These are phyloP conservation scores for Pseudochirops cupreus DNA, from an alignment of 2,797 vertebrate species.

Conservation along the genomic window DNA sequence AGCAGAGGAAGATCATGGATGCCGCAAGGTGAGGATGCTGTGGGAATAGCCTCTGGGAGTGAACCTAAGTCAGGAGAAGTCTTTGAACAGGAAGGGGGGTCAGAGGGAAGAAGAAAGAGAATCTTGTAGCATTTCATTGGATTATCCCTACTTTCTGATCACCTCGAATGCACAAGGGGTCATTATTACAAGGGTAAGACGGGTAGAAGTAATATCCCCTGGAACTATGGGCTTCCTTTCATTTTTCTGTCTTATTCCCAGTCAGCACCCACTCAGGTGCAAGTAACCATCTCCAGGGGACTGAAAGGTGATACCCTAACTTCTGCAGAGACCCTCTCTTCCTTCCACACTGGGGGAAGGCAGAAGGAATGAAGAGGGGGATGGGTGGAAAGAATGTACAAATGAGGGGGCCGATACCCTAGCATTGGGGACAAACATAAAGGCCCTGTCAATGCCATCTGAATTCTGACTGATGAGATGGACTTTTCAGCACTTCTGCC, in stretches of 20 bases:
- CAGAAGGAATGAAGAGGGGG: background rate
- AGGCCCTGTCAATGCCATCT: background rate
- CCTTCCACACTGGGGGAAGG: background rate
- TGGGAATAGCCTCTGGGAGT: background rate
- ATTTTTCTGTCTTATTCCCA: background rate
- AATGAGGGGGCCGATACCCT: background rate
- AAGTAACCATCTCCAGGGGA: background rate
- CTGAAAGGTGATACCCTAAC: background rate
- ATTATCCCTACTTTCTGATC: background rate
- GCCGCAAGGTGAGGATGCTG: slow-evolving; percentile 90
- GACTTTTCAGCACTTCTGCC: background rate
- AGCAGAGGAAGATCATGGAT: slow-evolving; percentile 91
- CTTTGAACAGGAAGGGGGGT: background rate
- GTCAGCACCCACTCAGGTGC: background rate
- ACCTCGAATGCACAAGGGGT: background rate
- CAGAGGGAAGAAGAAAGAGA: fast-evolving
- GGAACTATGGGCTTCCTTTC: background rate
- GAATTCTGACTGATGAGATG: background rate
- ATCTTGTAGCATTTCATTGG: background rate
- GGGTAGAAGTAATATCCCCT: background rate
- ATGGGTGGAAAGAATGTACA: background rate
- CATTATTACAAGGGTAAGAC: background rate
- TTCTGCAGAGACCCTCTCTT: background rate
- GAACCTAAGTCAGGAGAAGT: background rate
- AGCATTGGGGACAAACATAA: background rate